Base-by-base conservation (phyloP, 2,888 invertebrate genomes). In the Acanthosepion lycidas region DNA sequence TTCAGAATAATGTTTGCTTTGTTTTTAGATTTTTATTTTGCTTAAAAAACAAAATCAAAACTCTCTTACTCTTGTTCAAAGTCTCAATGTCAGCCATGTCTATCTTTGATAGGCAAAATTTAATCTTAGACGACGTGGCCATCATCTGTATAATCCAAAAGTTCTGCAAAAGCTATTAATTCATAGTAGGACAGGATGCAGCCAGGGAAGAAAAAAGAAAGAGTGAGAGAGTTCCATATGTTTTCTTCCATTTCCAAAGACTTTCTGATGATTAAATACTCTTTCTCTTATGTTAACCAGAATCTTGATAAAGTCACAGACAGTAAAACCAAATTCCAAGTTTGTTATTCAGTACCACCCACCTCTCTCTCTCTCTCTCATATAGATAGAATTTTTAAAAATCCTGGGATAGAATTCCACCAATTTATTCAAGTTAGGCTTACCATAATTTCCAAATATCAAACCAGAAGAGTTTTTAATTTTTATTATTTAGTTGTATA, bases 241-340 rank as follows among this genome's bases (percentile, higher is more conserved):
- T 64, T 64, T 64, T 64, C 64, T 26, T 28, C 23, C 26, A 64
- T 64, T 26, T 64, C 23, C 8, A 64, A 64, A 42, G 42, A 42
- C 42, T 42, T 42, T 42, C 42, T 64, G 3, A 64, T 64, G 64
- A 64, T 64, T 64, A 64, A 64, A 23, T 64, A 26, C 26, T 26
- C 26, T 64, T 26, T 23, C 23, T 64, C 64, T 64, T 28, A 64
- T 64, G 64, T 64, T 64, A 8, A 15, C 15, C 42, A 78, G n/a
- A n/a, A n/a, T 78, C n/a, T 78, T 78, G 78, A 78, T 78, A 78
- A 78, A 78, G n/a, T 28, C 78, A n/a, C 78, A 78, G n/a, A n/a
- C n/a, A n/a, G 12, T 28, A 9, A 78, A n/a, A 55, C 4, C 55
- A 55, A 55, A 55, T 55, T 55, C 55, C 55, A 55, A 20, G 55